Conservation (phyloP, 2,113 vertebrate species). For the Pedetes capensis region DNA sequence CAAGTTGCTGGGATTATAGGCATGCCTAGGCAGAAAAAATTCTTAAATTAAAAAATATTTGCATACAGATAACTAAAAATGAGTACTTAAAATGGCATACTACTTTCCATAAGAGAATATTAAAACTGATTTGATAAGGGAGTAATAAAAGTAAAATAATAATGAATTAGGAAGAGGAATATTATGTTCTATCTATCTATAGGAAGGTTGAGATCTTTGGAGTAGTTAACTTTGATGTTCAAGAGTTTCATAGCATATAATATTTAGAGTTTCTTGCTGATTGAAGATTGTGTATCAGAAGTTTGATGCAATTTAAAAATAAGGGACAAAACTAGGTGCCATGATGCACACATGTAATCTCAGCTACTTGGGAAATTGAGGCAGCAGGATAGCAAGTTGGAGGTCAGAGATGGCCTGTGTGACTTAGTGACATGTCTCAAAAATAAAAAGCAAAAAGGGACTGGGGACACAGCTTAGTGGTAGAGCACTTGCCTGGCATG, state of each 20-base stretch:
- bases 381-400: too few relatives aligned
- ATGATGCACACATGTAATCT: too few relatives aligned
- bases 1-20: too few relatives aligned
- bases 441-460: too few relatives aligned
- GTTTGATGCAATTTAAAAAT: not conserved
- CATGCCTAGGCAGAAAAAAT: too few relatives aligned
- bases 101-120: not conserved
- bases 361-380: too few relatives aligned
- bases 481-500: too few relatives aligned
- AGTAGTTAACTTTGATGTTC: not conserved
- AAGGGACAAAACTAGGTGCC: too few relatives aligned
- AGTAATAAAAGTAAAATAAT: not conserved
- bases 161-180: not conserved
- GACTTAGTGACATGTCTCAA: too few relatives aligned
- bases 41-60: conserved; percentile 28
- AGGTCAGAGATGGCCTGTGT: too few relatives aligned
- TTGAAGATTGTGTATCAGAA: not conserved
- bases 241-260: not conserved
- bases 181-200: not conserved
- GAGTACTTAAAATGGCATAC: conserved; percentile 12
- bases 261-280: not conserved
- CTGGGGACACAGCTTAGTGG: too few relatives aligned
- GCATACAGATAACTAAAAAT: conserved; percentile 31
- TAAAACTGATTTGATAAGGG: not conserved
- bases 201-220: not conserved